A percentile compares a stretch with the other conserved stretches of the same genome.
These are phyloP conservation scores for Chrysolina oricalcia DNA, from an alignment of 2,888 invertebrate genomes.

Conservation along the genomic window DNA sequence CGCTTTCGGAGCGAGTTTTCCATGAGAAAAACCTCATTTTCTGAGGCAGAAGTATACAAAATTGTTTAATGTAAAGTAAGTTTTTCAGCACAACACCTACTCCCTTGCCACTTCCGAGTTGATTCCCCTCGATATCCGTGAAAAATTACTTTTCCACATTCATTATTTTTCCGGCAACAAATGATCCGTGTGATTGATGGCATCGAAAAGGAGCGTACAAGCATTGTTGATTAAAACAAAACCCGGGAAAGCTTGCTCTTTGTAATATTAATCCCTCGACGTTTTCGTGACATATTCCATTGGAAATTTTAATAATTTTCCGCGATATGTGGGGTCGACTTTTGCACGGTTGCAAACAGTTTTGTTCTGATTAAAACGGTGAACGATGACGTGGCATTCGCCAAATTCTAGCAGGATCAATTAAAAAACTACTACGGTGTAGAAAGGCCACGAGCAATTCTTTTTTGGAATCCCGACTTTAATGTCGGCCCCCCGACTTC, in stretches of 20 bases:
- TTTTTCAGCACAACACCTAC: neutral
- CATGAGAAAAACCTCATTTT: too few species aligned
- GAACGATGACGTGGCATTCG: neutral
- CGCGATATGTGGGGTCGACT: neutral
- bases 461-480: too few species aligned
- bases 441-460: too few species aligned
- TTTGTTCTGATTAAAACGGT: neutral
- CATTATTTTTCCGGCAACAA: neutral
- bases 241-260: constrained; percentile 36
- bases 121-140: neutral
- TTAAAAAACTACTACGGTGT: too few species aligned
- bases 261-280: constrained; percentile 36
- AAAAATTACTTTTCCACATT: neutral
- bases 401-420: neutral
- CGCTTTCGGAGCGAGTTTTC: too few species aligned
- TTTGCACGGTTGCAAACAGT: neutral
- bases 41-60: too few species aligned
- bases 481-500: too few species aligned
- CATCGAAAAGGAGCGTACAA: constrained; percentile 15
- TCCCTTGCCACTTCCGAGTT: neutral
- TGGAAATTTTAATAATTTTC: constrained; percentile 29
- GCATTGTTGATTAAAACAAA: constrained; percentile 46
- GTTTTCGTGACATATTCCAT: constrained; percentile 29
- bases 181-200: constrained; percentile 49
- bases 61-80: too few species aligned